Percentiles rank a stretch among this genome's conserved stretches.
Conservation (phyloP, 92 coral and sea anemone species). For the Meandrina meandrites region DNA sequence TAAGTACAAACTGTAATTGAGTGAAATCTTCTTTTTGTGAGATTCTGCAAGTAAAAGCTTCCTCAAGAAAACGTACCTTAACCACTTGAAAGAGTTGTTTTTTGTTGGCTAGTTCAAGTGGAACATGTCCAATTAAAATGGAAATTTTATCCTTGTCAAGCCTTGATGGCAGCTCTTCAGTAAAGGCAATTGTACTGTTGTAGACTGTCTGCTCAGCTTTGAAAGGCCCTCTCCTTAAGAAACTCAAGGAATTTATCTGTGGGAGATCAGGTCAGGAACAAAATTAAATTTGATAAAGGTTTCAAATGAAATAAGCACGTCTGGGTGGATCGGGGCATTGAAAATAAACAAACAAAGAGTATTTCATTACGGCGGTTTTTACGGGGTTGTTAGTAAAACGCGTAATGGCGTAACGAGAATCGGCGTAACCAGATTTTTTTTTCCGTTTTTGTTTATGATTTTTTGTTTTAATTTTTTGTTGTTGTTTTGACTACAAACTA, state of each 20-base stretch:
- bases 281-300: neutral
- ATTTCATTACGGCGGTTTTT: no score
- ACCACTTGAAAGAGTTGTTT: neutral
- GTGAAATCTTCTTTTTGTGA: no score
- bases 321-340: no score
- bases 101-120: conserved; percentile 22
- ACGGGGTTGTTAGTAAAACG: no score
- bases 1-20: no score
- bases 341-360: no score
- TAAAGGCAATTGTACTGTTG: conserved; percentile 58
- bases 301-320: no score
- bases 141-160: conserved; percentile 47
- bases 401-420: no score
- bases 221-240: conserved; percentile 51
- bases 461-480: no score
- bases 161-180: conserved; percentile 39
- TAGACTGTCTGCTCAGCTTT: conserved; percentile 46
- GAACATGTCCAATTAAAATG: conserved; percentile 71
- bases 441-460: no score
- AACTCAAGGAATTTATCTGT: conserved; percentile 82
- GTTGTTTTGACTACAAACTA: no score
- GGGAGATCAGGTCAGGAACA: neutral
- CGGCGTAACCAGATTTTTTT: no score
- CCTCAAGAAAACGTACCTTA: conserved; percentile 2
- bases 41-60: neutral